phyloP scores from a whole-genome alignment of 2,888 invertebrate species.

The Oxycera nigricornis region DNA sequence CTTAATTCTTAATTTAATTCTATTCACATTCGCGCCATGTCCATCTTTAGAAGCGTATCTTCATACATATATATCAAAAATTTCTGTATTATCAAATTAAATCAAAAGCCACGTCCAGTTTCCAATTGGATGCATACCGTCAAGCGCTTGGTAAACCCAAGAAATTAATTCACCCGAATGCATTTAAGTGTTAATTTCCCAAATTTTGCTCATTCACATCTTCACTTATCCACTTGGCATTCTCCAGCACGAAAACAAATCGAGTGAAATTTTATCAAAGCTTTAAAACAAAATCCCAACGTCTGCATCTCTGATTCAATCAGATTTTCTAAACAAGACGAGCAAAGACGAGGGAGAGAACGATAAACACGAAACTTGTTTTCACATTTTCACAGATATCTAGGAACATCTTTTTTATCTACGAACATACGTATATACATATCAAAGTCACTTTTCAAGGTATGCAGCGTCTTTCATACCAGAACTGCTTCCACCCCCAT shows the following conservation, averaged over 20 bases:
- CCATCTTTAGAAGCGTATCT: too few relatives aligned
- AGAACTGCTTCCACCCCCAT: background rate
- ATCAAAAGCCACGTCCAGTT: too few relatives aligned
- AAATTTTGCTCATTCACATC: background rate
- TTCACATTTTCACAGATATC: background rate
- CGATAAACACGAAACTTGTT: background rate
- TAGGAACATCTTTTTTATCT: background rate
- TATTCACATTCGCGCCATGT: too few relatives aligned
- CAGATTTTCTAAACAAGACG: background rate
- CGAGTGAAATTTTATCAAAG: background rate
- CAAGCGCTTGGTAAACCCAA: background rate
- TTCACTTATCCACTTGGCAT: background rate
- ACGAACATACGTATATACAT: background rate
- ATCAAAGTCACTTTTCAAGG: background rate
- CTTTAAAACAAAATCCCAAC: slow-evolving; percentile 5
- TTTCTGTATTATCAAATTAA: too few relatives aligned
- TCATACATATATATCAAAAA: too few relatives aligned
- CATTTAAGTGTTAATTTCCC: slow-evolving; percentile 5
- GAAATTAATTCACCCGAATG: slow-evolving; percentile 22
- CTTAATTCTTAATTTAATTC: too few relatives aligned
- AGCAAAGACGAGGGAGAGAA: background rate
- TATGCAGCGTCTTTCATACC: background rate
- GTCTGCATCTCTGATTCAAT: slow-evolving; percentile 25
- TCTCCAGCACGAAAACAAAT: background rate
- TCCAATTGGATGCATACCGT: too few relatives aligned